Evolutionary conservation across 2,113 vertebrate species (phyloP).

Genomic region (Oreochromis spilurus): DNA sequence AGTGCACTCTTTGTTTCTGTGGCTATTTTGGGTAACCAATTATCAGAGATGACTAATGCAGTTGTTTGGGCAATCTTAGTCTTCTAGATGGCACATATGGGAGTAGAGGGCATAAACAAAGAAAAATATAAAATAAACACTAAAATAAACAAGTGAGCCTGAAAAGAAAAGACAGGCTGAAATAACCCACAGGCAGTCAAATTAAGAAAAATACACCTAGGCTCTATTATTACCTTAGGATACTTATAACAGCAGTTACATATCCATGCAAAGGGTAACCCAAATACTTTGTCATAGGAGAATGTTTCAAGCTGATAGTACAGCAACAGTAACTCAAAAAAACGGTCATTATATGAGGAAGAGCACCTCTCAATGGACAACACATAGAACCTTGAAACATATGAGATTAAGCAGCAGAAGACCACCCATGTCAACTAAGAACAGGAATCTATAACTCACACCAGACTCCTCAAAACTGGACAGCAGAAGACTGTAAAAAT

Average conservation of each 20-base stretch:
- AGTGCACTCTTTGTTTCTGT: neutral
- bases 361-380: neutral
- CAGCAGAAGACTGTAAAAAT: neutral
- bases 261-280: neutral
- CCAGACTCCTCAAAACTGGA: neutral
- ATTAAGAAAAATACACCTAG: neutral
- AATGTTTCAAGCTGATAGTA: neutral
- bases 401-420: neutral
- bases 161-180: neutral
- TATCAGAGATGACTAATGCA: slow-evolving; percentile 21
- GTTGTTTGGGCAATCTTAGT: neutral
- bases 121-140: neutral
- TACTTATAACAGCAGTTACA: neutral
- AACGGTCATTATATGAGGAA: rapidly evolving
- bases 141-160: neutral
- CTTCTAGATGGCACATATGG: neutral
- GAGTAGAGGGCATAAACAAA: neutral
- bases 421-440: neutral
- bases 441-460: neutral
- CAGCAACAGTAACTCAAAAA: neutral
- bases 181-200: neutral
- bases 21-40: neutral
- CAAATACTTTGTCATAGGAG: neutral
- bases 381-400: neutral
- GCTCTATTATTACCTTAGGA: neutral